phyloP scores from a whole-genome alignment of 2,888 invertebrate genomes.

The Metallyticus violacea region DNA sequence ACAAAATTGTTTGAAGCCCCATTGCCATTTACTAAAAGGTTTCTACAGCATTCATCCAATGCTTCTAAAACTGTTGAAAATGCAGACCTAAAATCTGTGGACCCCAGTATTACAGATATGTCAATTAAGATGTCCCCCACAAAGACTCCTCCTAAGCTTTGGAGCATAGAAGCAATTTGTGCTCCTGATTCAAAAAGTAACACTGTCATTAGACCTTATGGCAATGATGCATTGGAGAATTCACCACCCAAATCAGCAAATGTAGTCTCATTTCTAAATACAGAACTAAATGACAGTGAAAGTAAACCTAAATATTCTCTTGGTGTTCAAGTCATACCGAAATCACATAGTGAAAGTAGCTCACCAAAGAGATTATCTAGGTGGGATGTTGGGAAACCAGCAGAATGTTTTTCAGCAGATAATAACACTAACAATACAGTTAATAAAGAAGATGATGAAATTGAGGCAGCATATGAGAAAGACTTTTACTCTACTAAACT shows the following conservation, averaged over 20 bases:
- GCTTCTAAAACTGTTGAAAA: neutral
- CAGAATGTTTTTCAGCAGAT: neutral
- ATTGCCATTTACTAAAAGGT: slow-evolving; percentile 23
- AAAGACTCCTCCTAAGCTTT: slow-evolving; percentile 35
- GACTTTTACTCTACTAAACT: neutral
- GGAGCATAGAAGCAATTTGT: slow-evolving; percentile 41
- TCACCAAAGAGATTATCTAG: slow-evolving; percentile 45
- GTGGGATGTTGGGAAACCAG: slow-evolving; percentile 50
- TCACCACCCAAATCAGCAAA: neutral
- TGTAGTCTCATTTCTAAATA: neutral
- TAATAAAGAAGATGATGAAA: neutral
- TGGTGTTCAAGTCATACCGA: slow-evolving; percentile 45
- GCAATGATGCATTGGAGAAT: neutral
- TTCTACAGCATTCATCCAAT: slow-evolving; percentile 12
- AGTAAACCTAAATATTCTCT: slow-evolving; percentile 41
- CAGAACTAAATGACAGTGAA: neutral
- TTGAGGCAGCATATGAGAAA: neutral
- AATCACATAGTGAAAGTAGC: slow-evolving; percentile 30
- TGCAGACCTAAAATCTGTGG: neutral
- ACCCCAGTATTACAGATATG: neutral
- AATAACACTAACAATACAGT: neutral
- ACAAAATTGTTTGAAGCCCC: slow-evolving; percentile 20
- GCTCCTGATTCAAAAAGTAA: slow-evolving; percentile 19
- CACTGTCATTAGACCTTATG: neutral
- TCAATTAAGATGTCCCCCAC: neutral